These are phyloP conservation scores for Caenorhabditis latens DNA, from an alignment of 1,140 invertebrate species.

Conservation along the genomic window DNA sequence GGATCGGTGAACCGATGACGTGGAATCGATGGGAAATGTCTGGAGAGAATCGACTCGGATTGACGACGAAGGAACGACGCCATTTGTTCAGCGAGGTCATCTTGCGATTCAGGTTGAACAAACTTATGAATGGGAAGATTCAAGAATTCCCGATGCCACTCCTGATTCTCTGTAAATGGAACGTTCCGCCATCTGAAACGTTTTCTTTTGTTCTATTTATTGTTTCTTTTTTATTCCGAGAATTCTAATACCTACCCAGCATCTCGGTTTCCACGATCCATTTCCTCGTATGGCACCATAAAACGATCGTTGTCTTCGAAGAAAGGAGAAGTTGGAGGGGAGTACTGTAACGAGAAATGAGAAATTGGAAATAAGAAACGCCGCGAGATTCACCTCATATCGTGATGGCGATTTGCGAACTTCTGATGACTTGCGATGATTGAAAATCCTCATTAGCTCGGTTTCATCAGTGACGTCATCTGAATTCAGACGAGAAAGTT, in stretches of 20 bases:
- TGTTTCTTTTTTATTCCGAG: not conserved
- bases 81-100: slow-evolving; percentile 44
- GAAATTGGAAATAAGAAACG: not conserved
- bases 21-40: slow-evolving; percentile 57
- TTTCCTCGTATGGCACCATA: slow-evolving; percentile 37
- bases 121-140: slow-evolving; percentile 47
- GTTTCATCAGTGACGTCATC: slow-evolving; percentile 50
- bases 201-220: not conserved
- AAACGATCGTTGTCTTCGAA: slow-evolving; percentile 46
- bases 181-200: slow-evolving; percentile 54
- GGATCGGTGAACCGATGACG: slow-evolving; percentile 25
- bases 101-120: slow-evolving; percentile 49
- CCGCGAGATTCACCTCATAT: slow-evolving; percentile 27
- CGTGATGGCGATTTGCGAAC: slow-evolving; percentile 30
- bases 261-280: slow-evolving; percentile 31
- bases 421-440: slow-evolving; percentile 43
- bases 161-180: slow-evolving; percentile 35
- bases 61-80: slow-evolving; percentile 45
- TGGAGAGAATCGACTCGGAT: slow-evolving; percentile 51
- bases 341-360: slow-evolving; percentile 24
- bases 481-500: not conserved
- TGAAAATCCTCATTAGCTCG: slow-evolving; percentile 39
- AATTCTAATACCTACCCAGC: slow-evolving; percentile 4
- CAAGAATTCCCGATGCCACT: slow-evolving; percentile 43
- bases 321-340: not conserved